Conservation (phyloP, 2,113 vertebrate species). For the Glareola pratincola region DNA sequence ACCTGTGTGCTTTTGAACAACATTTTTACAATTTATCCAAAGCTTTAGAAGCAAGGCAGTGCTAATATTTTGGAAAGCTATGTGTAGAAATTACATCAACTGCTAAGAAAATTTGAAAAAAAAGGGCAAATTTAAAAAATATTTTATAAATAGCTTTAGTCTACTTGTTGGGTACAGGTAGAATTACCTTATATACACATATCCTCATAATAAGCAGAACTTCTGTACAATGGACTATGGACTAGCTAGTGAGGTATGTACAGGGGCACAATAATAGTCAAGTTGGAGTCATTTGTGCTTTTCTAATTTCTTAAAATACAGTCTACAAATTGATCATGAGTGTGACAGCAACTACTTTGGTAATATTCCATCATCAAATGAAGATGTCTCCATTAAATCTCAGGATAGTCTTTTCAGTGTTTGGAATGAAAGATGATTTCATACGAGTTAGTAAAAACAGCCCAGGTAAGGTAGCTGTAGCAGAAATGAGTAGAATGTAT, state of each 20-base stretch:
- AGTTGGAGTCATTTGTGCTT: not conserved
- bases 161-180: not conserved
- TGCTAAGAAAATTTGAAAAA: not conserved
- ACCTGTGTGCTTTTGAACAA: not conserved
- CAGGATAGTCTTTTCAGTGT: not conserved
- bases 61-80: not conserved
- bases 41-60: not conserved
- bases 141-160: not conserved
- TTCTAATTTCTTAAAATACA: not conserved
- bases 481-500: not conserved
- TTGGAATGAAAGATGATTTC: not conserved
- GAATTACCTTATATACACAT: not conserved
- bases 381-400: not conserved
- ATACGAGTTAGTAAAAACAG: not conserved
- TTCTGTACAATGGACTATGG: not conserved
- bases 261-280: not conserved
- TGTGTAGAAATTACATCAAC: not conserved
- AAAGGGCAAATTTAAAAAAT: not conserved
- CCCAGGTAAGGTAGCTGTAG: not conserved
- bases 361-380: not conserved
- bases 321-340: not conserved
- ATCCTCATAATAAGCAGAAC: not conserved
- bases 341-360: not conserved
- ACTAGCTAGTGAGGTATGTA: not conserved
- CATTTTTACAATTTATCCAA: not conserved